A percentile compares a stretch with the other conserved stretches of the same genome.
phyloP scores from a whole-genome alignment of 64 coral and sea anemone genomes.

The Montipora efflorescens region DNA sequence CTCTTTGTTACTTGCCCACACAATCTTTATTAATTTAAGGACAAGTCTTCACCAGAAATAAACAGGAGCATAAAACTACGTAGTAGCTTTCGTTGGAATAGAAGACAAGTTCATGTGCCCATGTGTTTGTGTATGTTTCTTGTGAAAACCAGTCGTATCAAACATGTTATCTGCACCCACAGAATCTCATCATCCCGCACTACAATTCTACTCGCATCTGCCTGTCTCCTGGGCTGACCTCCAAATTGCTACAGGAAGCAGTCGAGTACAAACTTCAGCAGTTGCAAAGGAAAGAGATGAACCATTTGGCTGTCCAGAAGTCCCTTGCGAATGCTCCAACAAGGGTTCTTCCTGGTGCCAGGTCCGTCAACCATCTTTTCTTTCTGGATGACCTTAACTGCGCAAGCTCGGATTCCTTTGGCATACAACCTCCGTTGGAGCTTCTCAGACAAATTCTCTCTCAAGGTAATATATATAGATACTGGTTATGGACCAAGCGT shows the following conservation, averaged over 20 bases:
- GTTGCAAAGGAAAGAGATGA: conserved; percentile 74
- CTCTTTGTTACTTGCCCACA: no score
- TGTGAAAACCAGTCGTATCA: no score
- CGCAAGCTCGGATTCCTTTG: conserved; percentile 70
- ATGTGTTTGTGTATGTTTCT: no score
- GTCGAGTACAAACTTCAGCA: conserved; percentile 89
- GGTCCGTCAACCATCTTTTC: conserved; percentile 63
- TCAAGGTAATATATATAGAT: conserved; percentile 51
- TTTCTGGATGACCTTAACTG: conserved; percentile 94
- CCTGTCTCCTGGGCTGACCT: conserved; percentile 78
- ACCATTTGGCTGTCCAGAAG: conserved; percentile 29
- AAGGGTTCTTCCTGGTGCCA: conserved; percentile 23
- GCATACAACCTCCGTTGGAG: conserved; percentile 87
- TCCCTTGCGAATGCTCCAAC: neutral
- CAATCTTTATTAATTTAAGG: no score
- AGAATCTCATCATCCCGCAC: conserved; percentile 88
- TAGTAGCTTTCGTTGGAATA: no score
- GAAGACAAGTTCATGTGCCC: no score
- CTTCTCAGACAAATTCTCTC: conserved; percentile 86
- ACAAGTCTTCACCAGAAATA: no score
- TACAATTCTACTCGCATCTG: conserved; percentile 76
- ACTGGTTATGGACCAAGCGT: no score
- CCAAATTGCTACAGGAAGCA: conserved; percentile 81
- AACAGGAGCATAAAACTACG: no score
- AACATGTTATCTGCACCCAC: neutral